These are phyloP conservation scores for Acomys russatus DNA, from an alignment of 2,797 vertebrate species.

Conservation along the genomic window DNA sequence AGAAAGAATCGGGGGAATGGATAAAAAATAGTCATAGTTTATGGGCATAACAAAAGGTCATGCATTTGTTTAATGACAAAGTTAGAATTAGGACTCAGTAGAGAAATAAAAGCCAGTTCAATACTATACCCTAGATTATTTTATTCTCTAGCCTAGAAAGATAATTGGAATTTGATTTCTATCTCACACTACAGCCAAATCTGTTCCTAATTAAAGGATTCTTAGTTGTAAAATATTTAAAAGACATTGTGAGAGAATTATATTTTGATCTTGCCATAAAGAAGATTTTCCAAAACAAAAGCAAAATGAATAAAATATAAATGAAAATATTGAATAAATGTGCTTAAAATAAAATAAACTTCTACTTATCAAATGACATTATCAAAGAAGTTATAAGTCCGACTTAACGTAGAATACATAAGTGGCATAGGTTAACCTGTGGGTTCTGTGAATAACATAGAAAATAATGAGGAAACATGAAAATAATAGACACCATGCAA, in stretches of 20 bases:
- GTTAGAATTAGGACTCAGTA: background rate
- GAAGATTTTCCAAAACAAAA: background rate
- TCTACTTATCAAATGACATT: background rate
- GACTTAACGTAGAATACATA: background rate
- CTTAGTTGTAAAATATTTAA: background rate
- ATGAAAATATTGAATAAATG: background rate
- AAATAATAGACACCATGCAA: background rate
- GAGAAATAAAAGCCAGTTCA: background rate
- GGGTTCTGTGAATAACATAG: background rate
- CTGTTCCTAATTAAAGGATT: conserved; percentile 27
- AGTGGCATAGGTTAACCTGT: background rate
- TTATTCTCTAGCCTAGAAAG: background rate
- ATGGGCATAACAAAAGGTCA: background rate
- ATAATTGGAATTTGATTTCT: background rate
- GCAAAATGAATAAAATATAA: background rate
- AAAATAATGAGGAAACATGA: background rate
- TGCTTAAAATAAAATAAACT: background rate
- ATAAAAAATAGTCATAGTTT: background rate
- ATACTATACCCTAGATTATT: background rate
- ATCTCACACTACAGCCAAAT: background rate
- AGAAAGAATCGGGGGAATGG: background rate
- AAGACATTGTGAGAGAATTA: background rate
- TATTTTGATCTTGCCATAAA: background rate
- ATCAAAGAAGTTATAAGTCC: background rate
- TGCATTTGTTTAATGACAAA: background rate